Conservation (phyloP, 2,797 vertebrate species). For the Chelonia mydas region DNA sequence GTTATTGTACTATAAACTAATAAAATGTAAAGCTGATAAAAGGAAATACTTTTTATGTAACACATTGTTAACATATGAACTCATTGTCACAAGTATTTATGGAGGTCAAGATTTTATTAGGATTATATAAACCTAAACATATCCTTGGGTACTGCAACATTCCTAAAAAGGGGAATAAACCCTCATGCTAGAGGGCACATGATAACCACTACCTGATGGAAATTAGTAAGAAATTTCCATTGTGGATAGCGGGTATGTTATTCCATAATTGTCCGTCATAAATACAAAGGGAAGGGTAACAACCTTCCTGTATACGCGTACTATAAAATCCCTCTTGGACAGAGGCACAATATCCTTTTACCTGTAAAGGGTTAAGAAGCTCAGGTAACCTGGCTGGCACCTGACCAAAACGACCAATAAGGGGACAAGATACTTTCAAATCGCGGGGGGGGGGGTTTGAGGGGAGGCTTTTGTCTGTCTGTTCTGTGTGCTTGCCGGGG, state of each 20-base stretch:
- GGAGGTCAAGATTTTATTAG: neutral
- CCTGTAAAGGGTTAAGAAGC: too few species aligned
- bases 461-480: too few species aligned
- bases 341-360: too few species aligned
- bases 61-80: neutral
- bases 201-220: neutral
- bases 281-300: too few species aligned
- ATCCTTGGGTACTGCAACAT: neutral
- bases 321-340: too few species aligned
- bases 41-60: neutral
- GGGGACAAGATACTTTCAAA: too few species aligned
- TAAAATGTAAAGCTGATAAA: neutral
- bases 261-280: neutral
- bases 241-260: neutral
- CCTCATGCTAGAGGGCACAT: neutral
- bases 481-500: too few species aligned
- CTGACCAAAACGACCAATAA: too few species aligned
- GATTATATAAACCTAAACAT: neutral
- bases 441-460: too few species aligned
- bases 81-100: neutral
- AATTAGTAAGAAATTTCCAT: accelerated
- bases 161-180: neutral
- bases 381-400: too few species aligned
- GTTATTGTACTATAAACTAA: neutral
- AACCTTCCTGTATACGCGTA: too few species aligned